These are phyloP conservation scores for Hyppa rectilinea DNA, from an alignment of 2,888 invertebrate species.

Conservation along the genomic window DNA sequence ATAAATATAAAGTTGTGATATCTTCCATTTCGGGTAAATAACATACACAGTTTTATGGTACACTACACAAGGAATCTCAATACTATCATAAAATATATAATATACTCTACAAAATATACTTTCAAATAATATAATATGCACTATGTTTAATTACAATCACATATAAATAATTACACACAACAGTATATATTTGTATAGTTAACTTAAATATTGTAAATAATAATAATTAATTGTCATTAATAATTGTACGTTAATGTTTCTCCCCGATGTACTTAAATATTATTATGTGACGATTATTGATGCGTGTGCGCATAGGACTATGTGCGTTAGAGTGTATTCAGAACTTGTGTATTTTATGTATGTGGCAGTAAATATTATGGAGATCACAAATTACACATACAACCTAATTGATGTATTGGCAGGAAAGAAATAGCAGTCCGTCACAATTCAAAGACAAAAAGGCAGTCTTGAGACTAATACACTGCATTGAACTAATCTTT, in stretches of 20 bases:
- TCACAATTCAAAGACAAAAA: neutral
- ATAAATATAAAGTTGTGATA: conserved; percentile 13
- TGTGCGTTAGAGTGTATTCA: conserved; percentile 2
- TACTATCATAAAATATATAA: conserved; percentile 44
- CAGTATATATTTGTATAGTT: conserved; percentile 46
- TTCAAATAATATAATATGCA: conserved; percentile 22
- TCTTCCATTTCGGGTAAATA: neutral
- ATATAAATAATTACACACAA: conserved; percentile 60
- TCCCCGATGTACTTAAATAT: conserved; percentile 48
- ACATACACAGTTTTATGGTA: conserved; percentile 29
- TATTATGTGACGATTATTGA: conserved; percentile 37
- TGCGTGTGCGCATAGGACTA: conserved; percentile 43
- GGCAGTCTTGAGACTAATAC: neutral
- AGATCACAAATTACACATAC: conserved; percentile 2
- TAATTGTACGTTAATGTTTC: conserved; percentile 17
- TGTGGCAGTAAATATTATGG: neutral
- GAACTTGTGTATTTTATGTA: neutral
- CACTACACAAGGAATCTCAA: conserved; percentile 54
- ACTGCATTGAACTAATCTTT: neutral
- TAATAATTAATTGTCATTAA: conserved; percentile 40
- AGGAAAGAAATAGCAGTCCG: conserved; percentile 2
- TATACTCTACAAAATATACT: conserved; percentile 52
- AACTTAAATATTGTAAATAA: conserved; percentile 50
- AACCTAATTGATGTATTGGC: neutral
- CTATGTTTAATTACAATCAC: conserved; percentile 43